Conservation (phyloP, 1,140 invertebrate genomes). For the Pogonus chalceus region DNA sequence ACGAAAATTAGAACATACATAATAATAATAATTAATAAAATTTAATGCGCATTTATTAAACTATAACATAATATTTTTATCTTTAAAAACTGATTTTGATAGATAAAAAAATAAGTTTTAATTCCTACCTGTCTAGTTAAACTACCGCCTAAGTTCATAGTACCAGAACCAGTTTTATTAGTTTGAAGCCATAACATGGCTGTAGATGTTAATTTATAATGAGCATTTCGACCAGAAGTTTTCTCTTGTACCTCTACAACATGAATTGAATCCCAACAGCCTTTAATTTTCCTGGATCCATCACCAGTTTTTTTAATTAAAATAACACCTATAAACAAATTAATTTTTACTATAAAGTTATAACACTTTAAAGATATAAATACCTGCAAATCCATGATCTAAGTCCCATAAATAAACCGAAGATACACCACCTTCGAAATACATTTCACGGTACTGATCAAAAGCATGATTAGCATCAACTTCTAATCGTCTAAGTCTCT, state of each 20-base stretch:
- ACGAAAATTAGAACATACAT: too few species aligned
- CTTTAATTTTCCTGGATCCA: conserved; percentile 93
- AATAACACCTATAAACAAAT: conserved; percentile 74
- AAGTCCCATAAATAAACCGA: conserved; percentile 99
- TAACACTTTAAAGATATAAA: too few species aligned
- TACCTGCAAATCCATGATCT: conserved; percentile 93
- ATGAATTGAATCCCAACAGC: conserved; percentile 99
- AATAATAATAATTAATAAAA: too few species aligned
- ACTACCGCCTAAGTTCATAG: conserved; percentile 97
- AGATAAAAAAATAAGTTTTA: conserved; percentile 12
- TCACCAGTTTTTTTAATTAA: conserved; percentile 98
- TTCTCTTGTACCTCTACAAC: conserved; percentile 98
- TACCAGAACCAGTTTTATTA: conserved; percentile 90
- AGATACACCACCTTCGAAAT: conserved; percentile 98
- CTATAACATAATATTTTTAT: conserved; percentile 4
- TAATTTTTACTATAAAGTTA: background rate
- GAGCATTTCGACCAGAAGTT: conserved; percentile 82
- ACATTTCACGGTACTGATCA: conserved; percentile 98
- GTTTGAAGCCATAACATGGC: conserved; percentile 99
- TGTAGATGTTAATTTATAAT: conserved; percentile 98
- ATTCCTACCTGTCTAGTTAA: conserved; percentile 80
- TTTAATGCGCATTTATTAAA: too few species aligned
- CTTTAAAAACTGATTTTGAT: conserved; percentile 1
- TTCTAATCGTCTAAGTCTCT: conserved; percentile 89
- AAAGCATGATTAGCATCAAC: conserved; percentile 97